Conservation (phyloP, 2,888 invertebrate species). For the Agrotis segetum region DNA sequence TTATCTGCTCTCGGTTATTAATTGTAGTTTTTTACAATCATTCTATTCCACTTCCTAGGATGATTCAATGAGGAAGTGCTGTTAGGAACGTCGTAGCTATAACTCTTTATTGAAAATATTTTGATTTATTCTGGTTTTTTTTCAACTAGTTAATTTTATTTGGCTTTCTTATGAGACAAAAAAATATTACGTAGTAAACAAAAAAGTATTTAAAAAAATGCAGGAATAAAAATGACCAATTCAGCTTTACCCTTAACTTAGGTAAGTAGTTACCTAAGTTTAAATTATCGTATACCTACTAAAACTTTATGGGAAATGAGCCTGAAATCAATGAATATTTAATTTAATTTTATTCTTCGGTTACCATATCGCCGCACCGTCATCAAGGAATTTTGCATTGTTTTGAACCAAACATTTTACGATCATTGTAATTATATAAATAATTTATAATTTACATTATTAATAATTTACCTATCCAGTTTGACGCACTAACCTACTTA, state of each 20-base stretch:
- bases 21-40: slow-evolving; percentile 66
- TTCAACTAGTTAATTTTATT: neutral
- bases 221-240: too few relatives aligned
- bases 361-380: neutral
- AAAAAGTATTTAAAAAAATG: too few relatives aligned
- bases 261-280: too few relatives aligned
- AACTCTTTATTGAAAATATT: slow-evolving; percentile 17
- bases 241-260: too few relatives aligned
- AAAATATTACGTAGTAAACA: neutral
- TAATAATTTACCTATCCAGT: neutral
- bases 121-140: neutral
- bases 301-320: too few relatives aligned
- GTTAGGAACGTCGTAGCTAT: slow-evolving; percentile 23
- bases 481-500: neutral
- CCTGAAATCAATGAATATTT: too few relatives aligned
- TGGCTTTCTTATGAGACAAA: neutral
- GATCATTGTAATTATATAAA: too few relatives aligned
- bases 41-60: slow-evolving; percentile 62
- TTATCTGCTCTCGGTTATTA: slow-evolving; percentile 62
- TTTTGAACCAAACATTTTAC: slow-evolving; percentile 2
- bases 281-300: too few relatives aligned
- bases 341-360: neutral
- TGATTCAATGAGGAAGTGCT: slow-evolving; percentile 57
- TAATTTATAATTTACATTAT: too few relatives aligned
- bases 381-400: neutral